These are phyloP conservation scores for Synanceia verrucosa DNA, from an alignment of 2,797 vertebrate genomes.

Conservation along the genomic window DNA sequence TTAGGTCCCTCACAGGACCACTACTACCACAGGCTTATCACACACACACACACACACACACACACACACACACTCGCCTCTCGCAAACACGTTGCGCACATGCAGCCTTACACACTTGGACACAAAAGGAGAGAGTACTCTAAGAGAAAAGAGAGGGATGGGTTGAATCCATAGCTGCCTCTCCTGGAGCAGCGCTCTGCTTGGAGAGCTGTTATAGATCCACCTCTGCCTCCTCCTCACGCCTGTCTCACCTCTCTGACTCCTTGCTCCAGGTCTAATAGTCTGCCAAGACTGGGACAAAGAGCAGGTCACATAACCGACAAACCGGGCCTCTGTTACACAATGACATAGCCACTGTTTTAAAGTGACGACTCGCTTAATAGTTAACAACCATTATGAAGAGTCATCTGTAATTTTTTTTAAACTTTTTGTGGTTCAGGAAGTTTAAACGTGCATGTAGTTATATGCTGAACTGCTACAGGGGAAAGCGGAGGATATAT, in stretches of 20 bases:
- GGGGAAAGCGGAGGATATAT: background rate
- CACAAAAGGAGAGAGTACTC: slow-evolving; percentile 61
- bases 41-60: slow-evolving; percentile 16
- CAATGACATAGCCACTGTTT: slow-evolving; percentile 15
- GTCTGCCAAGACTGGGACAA: slow-evolving; percentile 67
- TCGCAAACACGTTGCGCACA: slow-evolving; percentile 44
- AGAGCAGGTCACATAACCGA: slow-evolving; percentile 70
- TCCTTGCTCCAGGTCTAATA: slow-evolving; percentile 73
- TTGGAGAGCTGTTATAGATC: slow-evolving; percentile 74
- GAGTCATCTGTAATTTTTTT: background rate
- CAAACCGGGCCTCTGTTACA: slow-evolving; percentile 33
- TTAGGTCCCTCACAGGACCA: slow-evolving; percentile 91
- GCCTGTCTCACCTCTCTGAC: slow-evolving; percentile 74
- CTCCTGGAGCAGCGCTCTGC: slow-evolving; percentile 59
- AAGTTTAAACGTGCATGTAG: background rate
- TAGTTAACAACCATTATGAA: background rate
- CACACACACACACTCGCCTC: slow-evolving; percentile 22
- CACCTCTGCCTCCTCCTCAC: slow-evolving; percentile 64
- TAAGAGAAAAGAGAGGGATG: slow-evolving; percentile 63
- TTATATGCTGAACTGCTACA: background rate
- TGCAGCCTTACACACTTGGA: slow-evolving; percentile 48
- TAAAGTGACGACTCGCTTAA: background rate
- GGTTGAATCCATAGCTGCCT: slow-evolving; percentile 72
- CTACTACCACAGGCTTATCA: slow-evolving; percentile 93
- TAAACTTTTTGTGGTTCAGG: background rate